Conservation (phyloP, 1,140 invertebrate species). For the Lanistes nyassanus region DNA sequence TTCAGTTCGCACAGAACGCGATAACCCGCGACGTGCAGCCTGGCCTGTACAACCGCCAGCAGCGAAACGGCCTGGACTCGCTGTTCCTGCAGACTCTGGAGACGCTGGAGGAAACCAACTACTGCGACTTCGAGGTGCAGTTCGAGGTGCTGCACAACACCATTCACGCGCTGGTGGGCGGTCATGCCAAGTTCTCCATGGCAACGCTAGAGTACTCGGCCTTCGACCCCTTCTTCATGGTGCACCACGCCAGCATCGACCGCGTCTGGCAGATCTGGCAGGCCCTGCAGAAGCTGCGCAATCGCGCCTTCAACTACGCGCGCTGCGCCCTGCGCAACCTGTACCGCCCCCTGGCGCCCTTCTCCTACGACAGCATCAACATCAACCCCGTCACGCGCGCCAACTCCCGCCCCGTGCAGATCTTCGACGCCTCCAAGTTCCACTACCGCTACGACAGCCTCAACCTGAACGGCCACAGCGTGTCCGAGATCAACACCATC, state of each 20-base stretch:
- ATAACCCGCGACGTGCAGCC: constrained; percentile 7
- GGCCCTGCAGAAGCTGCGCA: constrained; percentile 30
- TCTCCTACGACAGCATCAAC: constrained; percentile 31
- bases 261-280: constrained; percentile 42
- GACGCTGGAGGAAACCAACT: constrained; percentile 34
- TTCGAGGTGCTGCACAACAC: constrained; percentile 43
- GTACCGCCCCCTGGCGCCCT: constrained; percentile 30
- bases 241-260: constrained; percentile 40
- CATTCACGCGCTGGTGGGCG: constrained; percentile 37
- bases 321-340: constrained; percentile 28
- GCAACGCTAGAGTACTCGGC: constrained; percentile 40
- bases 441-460: constrained; percentile 39
- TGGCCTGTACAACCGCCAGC: constrained; percentile 1
- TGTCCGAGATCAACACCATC: constrained; percentile 24
- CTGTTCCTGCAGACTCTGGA: constrained; percentile 26
- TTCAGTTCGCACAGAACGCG: background rate
- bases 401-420: constrained; percentile 22
- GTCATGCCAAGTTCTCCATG: constrained; percentile 27
- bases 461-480: constrained; percentile 28
- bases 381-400: constrained; percentile 28
- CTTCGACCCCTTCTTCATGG: constrained; percentile 42
- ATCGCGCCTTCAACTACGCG: constrained; percentile 31
- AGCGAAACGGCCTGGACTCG: background rate
- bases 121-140: constrained; percentile 38
- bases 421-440: constrained; percentile 33